phyloP scores from a whole-genome alignment of 2,888 invertebrate genomes.

The Exephanes ischioxanthus region DNA sequence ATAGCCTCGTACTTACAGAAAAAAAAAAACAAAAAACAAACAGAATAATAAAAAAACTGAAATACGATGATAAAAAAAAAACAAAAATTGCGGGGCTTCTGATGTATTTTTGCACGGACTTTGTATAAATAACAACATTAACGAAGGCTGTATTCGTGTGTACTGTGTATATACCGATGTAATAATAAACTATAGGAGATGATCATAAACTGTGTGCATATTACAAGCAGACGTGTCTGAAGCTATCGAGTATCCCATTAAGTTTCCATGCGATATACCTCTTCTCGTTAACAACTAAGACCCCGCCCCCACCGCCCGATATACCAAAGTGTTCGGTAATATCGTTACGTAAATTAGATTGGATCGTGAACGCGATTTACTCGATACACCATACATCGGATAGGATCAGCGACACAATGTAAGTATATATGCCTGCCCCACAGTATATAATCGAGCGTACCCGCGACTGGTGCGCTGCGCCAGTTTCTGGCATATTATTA shows the following conservation, averaged over 20 bases:
- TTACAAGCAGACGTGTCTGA: not conserved
- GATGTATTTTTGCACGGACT: conserved; percentile 83
- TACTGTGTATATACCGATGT: conserved; percentile 76
- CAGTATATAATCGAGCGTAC: not conserved
- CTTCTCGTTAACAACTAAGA: conserved; percentile 53
- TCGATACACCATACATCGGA: conserved; percentile 44
- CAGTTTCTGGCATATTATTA: conserved; percentile 40
- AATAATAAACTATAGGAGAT: conserved; percentile 73
- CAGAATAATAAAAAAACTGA: conserved; percentile 26
- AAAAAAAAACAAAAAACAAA: conserved; percentile 15
- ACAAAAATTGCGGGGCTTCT: conserved; percentile 76
- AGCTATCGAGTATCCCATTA: conserved; percentile 43
- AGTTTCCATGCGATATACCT: conserved; percentile 31
- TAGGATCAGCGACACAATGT: conserved; percentile 45
- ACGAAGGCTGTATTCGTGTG: conserved; percentile 73
- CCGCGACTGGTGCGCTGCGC: not conserved
- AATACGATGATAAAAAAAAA: conserved; percentile 45
- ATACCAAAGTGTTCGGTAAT: conserved; percentile 50
- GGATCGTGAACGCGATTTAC: conserved; percentile 43
- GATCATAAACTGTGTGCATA: conserved; percentile 57
- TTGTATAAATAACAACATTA: conserved; percentile 81
- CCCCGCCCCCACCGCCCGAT: not conserved
- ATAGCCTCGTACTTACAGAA: conserved; percentile 48
- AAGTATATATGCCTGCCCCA: not conserved
- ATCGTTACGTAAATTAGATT: conserved; percentile 60